Base-by-base conservation (phyloP, 2,797 vertebrate genomes). In the Propithecus perrieri region DNA sequence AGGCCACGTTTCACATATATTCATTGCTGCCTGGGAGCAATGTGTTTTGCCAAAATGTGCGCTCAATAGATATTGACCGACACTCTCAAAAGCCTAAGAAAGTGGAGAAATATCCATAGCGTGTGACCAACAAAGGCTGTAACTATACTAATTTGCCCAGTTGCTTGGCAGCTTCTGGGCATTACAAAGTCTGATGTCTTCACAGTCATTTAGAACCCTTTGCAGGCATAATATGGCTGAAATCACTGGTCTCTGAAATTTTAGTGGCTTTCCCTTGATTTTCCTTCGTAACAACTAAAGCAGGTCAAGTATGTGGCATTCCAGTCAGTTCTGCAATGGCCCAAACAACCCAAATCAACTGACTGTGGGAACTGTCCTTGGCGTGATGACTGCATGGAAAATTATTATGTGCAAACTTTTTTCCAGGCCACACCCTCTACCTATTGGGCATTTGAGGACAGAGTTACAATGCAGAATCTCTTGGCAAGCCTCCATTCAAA, bases 381-480 rank as follows among this genome's bases (percentile, higher is more conserved):
- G 59, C 38, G n/a, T 80, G 59, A 92, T 92, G 83, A 94, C 71
- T 92, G 74, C 61, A 71, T 81, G 48, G 95, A 93, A 97, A 96
- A 95, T 93, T 95, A 67, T 93, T 43, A 71, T 10, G 50, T 85
- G 59, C 57, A 81, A 61, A 80, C 35, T 83, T 69, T 86, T 94
- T 91, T 89, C 89, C 85, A 65, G 46, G 33, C 61, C 86, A 76
- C 87, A 74, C 93, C 83, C 41, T 97, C 88, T 89, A 79, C 84
- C 74, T 87, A 79, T 7, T 33, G 91, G 95, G 80, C 87, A 67
- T 79, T 50, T 43, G 85, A 90, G 67, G 72, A 94, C 57, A 48
- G 88, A 89, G 96, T 74, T 65, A 95, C 55, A 53, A 50, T 61
- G 63, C 5, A 33, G 59, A 57, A 35, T 94, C 41, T 96, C 67